Conservation (phyloP, 2,113 vertebrate species). For the Oryzias curvinotus region DNA sequence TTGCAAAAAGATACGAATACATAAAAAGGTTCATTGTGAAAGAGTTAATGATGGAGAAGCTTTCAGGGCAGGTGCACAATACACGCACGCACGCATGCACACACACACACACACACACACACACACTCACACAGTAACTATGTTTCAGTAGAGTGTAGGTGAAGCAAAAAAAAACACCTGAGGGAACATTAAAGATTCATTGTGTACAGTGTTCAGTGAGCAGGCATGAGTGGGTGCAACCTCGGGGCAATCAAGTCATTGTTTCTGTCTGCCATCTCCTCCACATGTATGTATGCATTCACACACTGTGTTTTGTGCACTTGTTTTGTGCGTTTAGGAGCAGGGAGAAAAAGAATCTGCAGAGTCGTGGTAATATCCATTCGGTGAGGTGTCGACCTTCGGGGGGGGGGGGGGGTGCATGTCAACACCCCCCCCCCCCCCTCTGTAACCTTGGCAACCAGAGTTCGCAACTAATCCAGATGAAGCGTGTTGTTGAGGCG, state of each 20-base stretch:
- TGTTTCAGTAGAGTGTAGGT: constrained; percentile 44
- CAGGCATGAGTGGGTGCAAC: constrained; percentile 8
- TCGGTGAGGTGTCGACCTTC: constrained; percentile 73
- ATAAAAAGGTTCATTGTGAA: background rate
- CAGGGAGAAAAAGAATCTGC: constrained; percentile 37
- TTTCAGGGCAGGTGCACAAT: constrained; percentile 22
- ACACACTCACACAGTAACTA: constrained; percentile 5
- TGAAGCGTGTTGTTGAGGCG: constrained; percentile 62
- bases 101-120: background rate
- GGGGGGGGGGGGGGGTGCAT: constrained; percentile 22
- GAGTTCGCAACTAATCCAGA: constrained; percentile 61
- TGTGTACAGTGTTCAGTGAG: constrained; percentile 27
- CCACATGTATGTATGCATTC: background rate
- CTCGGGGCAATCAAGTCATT: constrained; percentile 13
- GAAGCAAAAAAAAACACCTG: constrained; percentile 59
- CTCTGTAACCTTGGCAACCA: constrained; percentile 75
- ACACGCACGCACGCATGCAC: background rate
- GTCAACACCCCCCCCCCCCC: constrained; percentile 72
- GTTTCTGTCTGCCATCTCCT: constrained; percentile 32
- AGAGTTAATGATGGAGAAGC: constrained; percentile 6
- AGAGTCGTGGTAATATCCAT: constrained; percentile 63
- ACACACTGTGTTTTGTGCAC: background rate
- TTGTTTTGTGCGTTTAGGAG: background rate
- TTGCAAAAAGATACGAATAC: background rate
- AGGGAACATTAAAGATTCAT: constrained; percentile 68